Conservation (phyloP, 2,113 vertebrate species). For the Notothenia coriiceps region DNA sequence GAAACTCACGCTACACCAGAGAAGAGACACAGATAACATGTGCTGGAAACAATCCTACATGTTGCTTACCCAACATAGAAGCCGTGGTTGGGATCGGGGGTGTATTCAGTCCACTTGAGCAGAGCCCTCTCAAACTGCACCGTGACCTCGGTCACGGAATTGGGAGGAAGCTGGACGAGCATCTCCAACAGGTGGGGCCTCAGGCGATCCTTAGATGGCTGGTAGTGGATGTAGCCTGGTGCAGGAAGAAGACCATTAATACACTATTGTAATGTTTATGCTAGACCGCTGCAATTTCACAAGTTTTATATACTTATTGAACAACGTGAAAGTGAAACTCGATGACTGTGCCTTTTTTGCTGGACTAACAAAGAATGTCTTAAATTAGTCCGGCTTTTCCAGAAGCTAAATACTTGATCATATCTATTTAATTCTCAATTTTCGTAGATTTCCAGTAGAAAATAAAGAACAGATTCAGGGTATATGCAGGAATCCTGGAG, state of each 20-base stretch:
- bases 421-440: too few relatives aligned
- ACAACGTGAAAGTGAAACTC: neutral
- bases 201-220: constrained; percentile 93
- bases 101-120: constrained; percentile 97
- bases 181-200: constrained; percentile 96
- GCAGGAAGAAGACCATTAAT: neutral
- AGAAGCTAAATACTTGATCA: too few relatives aligned
- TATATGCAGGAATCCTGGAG: too few relatives aligned
- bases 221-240: constrained; percentile 97
- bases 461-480: too few relatives aligned
- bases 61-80: constrained; percentile 92
- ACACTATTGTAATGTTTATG: neutral
- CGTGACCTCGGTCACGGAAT: constrained; percentile 93
- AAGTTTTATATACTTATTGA: neutral
- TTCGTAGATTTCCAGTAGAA: too few relatives aligned
- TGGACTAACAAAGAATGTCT: too few relatives aligned
- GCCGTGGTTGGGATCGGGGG: constrained; percentile 97
- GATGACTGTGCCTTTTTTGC: too few relatives aligned
- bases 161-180: constrained; percentile 96
- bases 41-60: neutral
- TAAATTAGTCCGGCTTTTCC: too few relatives aligned
- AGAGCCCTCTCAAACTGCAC: constrained; percentile 97
- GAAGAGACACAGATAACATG: too few relatives aligned
- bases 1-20: neutral
- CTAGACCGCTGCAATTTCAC: neutral